Conservation (phyloP, 2,113 vertebrate genomes). For the Thermophis baileyi region DNA sequence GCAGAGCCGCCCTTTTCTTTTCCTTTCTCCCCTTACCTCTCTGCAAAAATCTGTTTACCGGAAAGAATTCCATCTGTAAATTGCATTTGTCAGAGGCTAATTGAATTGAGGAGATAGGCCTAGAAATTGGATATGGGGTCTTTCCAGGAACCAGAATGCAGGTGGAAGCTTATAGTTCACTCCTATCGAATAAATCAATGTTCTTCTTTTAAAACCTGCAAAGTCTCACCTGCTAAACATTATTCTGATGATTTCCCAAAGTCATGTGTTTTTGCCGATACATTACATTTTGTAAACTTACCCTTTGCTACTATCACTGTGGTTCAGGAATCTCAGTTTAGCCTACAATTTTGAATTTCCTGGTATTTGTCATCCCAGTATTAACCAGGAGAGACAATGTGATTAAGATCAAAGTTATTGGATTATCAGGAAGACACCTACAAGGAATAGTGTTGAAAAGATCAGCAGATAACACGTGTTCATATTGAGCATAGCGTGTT, state of each 20-base stretch:
- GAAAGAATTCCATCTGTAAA: not conserved
- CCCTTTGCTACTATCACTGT: not conserved
- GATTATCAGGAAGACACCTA: not conserved
- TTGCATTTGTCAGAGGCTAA: not conserved
- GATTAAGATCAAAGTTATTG: not conserved
- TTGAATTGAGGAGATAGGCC: not conserved
- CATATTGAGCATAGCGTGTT: not conserved
- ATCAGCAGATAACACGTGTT: not conserved
- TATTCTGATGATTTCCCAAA: not conserved
- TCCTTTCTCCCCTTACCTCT: not conserved
- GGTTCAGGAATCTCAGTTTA: not conserved
- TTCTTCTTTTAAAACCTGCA: not conserved
- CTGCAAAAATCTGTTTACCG: not conserved
- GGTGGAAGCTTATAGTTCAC: not conserved
- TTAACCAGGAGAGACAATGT: not conserved
- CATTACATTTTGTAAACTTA: not conserved
- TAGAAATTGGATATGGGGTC: not conserved
- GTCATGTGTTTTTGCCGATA: fast-evolving
- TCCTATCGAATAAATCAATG: not conserved
- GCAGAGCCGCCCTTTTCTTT: slow-evolving; percentile 32
- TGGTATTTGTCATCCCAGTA: not conserved
- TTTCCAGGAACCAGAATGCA: no score
- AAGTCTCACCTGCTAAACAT: not conserved
- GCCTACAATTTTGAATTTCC: not conserved
- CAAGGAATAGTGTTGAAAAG: not conserved